These are phyloP conservation scores for Drosophila nannoptera DNA, from an alignment of 1,140 invertebrate species.

Conservation along the genomic window DNA sequence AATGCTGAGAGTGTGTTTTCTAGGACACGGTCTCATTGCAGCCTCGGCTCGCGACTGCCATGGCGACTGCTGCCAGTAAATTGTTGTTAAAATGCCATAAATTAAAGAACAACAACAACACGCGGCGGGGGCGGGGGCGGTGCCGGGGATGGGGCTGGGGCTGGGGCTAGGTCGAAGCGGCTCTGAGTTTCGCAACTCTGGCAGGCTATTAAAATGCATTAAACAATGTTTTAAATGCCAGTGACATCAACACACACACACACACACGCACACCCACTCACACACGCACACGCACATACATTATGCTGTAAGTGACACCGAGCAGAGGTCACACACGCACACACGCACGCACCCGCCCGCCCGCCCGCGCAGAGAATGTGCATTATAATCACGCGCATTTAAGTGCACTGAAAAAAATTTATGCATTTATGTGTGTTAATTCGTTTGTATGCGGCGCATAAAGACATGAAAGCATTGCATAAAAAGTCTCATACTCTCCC, in stretches of 20 bases:
- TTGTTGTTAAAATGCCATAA: conserved; percentile 75
- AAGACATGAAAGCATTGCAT: conserved; percentile 18
- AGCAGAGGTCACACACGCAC: conserved; percentile 28
- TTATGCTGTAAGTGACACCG: conserved; percentile 18
- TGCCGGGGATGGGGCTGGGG: too few relatives aligned
- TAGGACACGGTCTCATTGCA: neutral
- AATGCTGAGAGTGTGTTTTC: conserved; percentile 17
- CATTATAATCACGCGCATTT: conserved; percentile 42
- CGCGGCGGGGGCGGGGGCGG: conserved; percentile 5
- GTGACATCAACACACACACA: conserved; percentile 24
- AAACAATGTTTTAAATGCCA: conserved; percentile 65
- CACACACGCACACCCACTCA: conserved; percentile 7
- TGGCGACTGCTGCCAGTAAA: conserved; percentile 35
- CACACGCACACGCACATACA: too few relatives aligned
- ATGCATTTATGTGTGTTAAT: conserved; percentile 29
- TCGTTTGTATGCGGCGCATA: neutral
- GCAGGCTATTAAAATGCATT: conserved; percentile 65
- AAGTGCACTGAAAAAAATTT: conserved; percentile 34
- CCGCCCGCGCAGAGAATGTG: neutral
- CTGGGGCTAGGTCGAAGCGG: neutral
- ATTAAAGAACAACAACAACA: conserved; percentile 61
- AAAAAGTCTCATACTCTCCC: conserved; percentile 1
- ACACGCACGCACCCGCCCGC: neutral
- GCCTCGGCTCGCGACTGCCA: neutral
- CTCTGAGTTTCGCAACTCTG: conserved; percentile 13